Conservation (phyloP, 1,140 invertebrate species). For the Panagrolaimus sp. region DNA sequence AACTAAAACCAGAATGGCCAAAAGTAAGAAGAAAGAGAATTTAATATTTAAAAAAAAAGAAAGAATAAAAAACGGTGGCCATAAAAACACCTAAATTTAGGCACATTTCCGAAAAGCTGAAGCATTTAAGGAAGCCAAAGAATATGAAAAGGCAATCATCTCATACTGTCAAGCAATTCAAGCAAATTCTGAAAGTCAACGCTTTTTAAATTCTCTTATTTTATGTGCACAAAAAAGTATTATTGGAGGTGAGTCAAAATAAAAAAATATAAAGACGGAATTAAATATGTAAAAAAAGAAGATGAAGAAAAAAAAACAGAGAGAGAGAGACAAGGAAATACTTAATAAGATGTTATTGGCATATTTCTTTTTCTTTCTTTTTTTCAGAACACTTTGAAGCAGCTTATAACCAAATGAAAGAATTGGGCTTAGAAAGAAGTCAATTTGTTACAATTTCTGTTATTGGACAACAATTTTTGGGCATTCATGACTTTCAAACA, state of each 20-base stretch:
- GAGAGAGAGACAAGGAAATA: background rate
- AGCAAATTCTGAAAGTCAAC: slow-evolving; percentile 2
- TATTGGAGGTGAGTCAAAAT: slow-evolving; percentile 12
- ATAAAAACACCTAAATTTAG: slow-evolving; percentile 9
- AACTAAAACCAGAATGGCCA: slow-evolving; percentile 69
- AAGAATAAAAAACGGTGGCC: background rate
- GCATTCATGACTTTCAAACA: background rate
- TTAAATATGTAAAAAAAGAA: slow-evolving; percentile 11
- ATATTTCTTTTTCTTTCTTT: background rate
- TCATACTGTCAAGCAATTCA: slow-evolving; percentile 11
- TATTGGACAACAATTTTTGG: slow-evolving; percentile 20
- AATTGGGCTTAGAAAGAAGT: slow-evolving; percentile 8
- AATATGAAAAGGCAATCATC: slow-evolving; percentile 17
- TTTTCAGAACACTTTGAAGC: slow-evolving; percentile 15
- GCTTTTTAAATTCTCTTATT: slow-evolving; percentile 10
- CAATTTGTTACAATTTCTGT: slow-evolving; percentile 22
- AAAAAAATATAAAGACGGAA: background rate
- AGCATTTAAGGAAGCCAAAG: slow-evolving; percentile 11
- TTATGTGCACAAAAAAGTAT: slow-evolving; percentile 11
- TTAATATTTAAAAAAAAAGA: background rate
- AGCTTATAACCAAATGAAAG: slow-evolving; percentile 12
- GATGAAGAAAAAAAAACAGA: background rate
- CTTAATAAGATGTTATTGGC: background rate
- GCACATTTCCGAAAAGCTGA: slow-evolving; percentile 25
- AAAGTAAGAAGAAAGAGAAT: slow-evolving; percentile 64